Evolutionary conservation across 2,888 invertebrate genomes (phyloP), one percentile per base, ranked within the genome.

Genomic region (Smittia sp.): DNA sequence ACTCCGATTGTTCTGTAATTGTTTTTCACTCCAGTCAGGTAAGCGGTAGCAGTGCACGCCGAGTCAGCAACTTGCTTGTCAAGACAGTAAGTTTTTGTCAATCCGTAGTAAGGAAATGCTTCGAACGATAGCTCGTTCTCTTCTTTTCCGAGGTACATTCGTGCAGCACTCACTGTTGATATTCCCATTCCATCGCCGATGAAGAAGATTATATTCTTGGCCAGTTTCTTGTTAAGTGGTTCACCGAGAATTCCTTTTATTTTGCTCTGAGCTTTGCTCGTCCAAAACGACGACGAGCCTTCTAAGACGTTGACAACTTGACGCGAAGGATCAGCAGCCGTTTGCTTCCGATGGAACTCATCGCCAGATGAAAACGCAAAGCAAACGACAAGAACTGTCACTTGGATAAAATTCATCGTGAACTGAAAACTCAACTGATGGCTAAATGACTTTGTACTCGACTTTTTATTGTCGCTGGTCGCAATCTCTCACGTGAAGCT

Each of bases 41-140:
- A 92, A 0, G 93, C 92, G 0, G 93, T 94, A 0, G 91, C 90
- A 4, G 92, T 89, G 78, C 91, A 92, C 0, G 94, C 93, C 0
- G 93, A 93, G 78, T 94, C 94, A 0, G 93, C 87, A 0, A 93
- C 92, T 81, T 93, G 90, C 4, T 85, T 84, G 77, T 92, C 87
- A 0, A 91, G 86, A 79, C 91, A 91, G 79, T 91, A 92, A 0
- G 92, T 91, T 88, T 92, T 82, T 22, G 81, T 78, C 4, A 81
- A 74, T 0, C 83, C 83, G n/a, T 79, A 76, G 76, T 85, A 84
- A 0, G 88, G 88, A 77, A 90, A 89, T 74, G 83, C 80, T 77
- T 90, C 90, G 79, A 89, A 90, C 54, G 83, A 83, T 0, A 90
- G 81, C 65, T 83, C 78, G n/a, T 82, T 80, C 70, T 87, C 86